Evolutionary conservation across 1,140 invertebrate species (phyloP), one percentile per base, ranked within the genome.

Genomic region (Saxidomus purpurata): DNA sequence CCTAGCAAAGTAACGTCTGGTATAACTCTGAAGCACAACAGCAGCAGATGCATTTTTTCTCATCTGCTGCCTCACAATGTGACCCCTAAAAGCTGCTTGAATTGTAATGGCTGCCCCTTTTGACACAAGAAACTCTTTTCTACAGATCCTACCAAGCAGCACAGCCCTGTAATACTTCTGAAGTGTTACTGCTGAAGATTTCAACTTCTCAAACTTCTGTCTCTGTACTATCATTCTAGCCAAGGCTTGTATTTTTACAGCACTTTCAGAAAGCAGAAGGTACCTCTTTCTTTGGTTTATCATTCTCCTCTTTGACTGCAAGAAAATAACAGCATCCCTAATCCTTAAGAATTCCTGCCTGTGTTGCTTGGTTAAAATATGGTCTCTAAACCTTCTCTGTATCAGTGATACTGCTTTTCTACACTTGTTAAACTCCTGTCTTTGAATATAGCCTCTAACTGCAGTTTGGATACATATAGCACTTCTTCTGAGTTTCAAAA

Each of bases 391-490:
- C 11, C 28, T 17, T 19, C 61, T 87, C 61, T 93, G 92, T 28
- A 93, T 91, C 4, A 76, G 49, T 17, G 87, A 11, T 11, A 76
- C 87, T 63, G 93, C 90, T 52, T 31, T 36, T 52, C 83, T 52
- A 15, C 79, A 19, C 38, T 47, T 76, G 13, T 40, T 31, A 43
- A 89, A 90, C 36, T 87, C 47, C 52, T 34, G 49, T 34, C 91
- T 77, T 13, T 67, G 49, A 22, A 71, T 8, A 40, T 22, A 31
- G 22, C 49, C 40, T 52, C 86, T 80, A 49, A 69, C 3, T 15
- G 43, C 28, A 40, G 81, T 40, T 79, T 95, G 95, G 61, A 95
- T 89, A 8, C 43, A 81, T 4, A 92, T 55, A 8, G 90, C 84
- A 28, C 91, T 90, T 49, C 61, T n/a, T 74, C 76, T 71, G 22